Percentiles rank a stretch among this genome's conserved stretches.
phyloP scores from a whole-genome alignment of 2,888 invertebrate species.

The Cheiracanthium punctorium region DNA sequence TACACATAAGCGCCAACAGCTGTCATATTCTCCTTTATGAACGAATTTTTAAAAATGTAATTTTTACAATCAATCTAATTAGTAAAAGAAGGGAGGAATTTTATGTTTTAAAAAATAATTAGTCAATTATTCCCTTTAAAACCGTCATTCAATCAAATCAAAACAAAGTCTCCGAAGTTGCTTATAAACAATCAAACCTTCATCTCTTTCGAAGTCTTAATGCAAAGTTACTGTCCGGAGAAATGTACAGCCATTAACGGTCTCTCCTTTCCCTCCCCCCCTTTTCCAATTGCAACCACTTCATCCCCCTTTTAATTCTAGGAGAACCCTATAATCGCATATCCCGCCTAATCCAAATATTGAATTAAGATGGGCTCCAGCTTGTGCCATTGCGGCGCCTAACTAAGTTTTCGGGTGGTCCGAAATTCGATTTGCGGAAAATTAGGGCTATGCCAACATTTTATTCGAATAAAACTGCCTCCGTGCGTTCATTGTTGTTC shows the following conservation, averaged over 20 bases:
- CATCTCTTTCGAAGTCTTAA: not conserved
- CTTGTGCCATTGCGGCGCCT: not conserved
- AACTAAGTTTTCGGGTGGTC: not conserved
- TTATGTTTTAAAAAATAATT: too few relatives aligned
- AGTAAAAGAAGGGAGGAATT: too few relatives aligned
- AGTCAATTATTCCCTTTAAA: too few relatives aligned
- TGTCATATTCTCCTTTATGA: too few relatives aligned
- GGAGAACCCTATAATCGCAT: not conserved
- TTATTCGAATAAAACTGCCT: conserved; percentile 1
- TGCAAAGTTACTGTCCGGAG: not conserved
- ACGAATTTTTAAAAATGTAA: too few relatives aligned
- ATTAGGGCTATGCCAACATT: not conserved
- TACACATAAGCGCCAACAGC: too few relatives aligned
- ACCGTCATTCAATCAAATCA: too few relatives aligned
- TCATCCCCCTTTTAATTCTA: not conserved
- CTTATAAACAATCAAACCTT: too few relatives aligned
- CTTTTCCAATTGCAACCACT: not conserved
- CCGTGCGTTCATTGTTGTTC: not conserved
- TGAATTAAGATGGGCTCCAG: not conserved
- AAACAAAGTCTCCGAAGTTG: too few relatives aligned
- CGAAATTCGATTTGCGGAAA: not conserved
- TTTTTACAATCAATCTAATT: too few relatives aligned
- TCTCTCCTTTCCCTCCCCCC: not conserved
- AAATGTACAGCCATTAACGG: not conserved
- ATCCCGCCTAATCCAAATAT: not conserved